Evolutionary conservation across 2,888 invertebrate species (phyloP), one percentile per base, ranked within the genome.

Genomic region (Cancer borealis): DNA sequence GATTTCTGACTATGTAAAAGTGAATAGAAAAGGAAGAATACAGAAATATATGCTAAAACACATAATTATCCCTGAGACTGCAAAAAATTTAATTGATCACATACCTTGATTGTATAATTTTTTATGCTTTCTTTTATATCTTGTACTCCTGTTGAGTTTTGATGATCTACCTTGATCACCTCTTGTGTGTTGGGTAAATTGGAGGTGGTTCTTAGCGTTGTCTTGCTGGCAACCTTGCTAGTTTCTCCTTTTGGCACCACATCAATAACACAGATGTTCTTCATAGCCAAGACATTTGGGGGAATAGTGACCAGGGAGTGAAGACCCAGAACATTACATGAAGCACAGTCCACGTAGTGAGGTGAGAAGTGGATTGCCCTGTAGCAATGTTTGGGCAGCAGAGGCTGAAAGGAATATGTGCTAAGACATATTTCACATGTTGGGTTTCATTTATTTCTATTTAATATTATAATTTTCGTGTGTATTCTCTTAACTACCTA

Each of bases 371-470:
- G 21, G 45, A 94, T 66, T 87, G 94, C 94, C 66, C 47, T 92
- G 91, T 79, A 92, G 87, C 94, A 94, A 47, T 94, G 94, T 30
- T 94, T 94, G n/a, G 94, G 94, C 0, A 94, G 84, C 46, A 94
- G 60, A 47, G 91, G 94, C 94, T 94, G 92, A 60, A 92, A 92
- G 30, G 26, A 87, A 49, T 1, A 21, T 12, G 21, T 46, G 26
- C 10, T 49, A n/a, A 12, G 30, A 14, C 5, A 39, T 39, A 21
- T 88, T 17, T 46, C 30, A 21, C 30, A n/a, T 88, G 17, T 54
- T 54, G 54, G 17, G 39, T 54, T 30, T 79, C 8, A 79, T 79
- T 79, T 8, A 79, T 79, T 79, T 26, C 73, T 10, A 26, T 10
- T 26, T 26, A 26, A n/a, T 8, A 10, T 49, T 49, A 49, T 49